A percentile compares a stretch with the other conserved stretches of the same genome.
Evolutionary conservation across 2,113 vertebrate genomes (phyloP).

Genomic region (Phrynosoma platyrhinos): DNA sequence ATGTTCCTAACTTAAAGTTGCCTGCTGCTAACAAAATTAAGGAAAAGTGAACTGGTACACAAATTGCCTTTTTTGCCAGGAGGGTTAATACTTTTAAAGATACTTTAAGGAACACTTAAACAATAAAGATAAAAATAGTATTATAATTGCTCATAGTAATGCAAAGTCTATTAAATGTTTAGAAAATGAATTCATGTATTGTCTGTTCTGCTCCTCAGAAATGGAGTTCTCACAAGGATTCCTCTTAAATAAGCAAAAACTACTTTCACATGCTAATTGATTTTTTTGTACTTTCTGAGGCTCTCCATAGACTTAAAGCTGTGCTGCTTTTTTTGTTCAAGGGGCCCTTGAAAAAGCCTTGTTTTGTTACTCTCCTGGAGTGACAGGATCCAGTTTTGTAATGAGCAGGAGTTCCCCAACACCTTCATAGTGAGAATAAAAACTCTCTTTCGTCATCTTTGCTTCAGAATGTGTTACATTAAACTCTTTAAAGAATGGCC

Average conservation of each 20-base stretch:
- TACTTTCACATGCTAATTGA: constrained; percentile 34
- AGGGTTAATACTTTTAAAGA: background rate
- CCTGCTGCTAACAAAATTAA: background rate
- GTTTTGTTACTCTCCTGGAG: constrained; percentile 54
- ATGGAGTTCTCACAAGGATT: background rate
- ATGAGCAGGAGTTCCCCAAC: constrained; percentile 29
- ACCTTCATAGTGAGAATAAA: constrained; percentile 47
- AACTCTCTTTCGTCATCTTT: constrained; percentile 52
- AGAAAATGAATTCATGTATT: background rate
- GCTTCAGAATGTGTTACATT: constrained; percentile 63
- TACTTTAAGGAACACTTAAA: background rate
- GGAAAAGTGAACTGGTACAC: background rate
- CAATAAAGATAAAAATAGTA: constrained; percentile 2
- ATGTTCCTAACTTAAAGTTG: background rate
- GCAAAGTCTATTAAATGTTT: constrained; percentile 7
- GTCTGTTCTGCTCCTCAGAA: background rate
- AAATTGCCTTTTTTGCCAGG: background rate
- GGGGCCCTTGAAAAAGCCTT: constrained; percentile 23
- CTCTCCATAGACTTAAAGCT: constrained; percentile 15
- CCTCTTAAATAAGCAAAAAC: constrained; percentile 28
- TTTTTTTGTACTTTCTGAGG: constrained; percentile 43
- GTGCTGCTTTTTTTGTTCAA: constrained; percentile 51
- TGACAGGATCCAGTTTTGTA: constrained; percentile 60
- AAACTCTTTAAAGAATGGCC: constrained; percentile 54
- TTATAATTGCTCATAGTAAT: background rate